Conservation (phyloP, 2,888 invertebrate genomes). For the Andrena fulva region DNA sequence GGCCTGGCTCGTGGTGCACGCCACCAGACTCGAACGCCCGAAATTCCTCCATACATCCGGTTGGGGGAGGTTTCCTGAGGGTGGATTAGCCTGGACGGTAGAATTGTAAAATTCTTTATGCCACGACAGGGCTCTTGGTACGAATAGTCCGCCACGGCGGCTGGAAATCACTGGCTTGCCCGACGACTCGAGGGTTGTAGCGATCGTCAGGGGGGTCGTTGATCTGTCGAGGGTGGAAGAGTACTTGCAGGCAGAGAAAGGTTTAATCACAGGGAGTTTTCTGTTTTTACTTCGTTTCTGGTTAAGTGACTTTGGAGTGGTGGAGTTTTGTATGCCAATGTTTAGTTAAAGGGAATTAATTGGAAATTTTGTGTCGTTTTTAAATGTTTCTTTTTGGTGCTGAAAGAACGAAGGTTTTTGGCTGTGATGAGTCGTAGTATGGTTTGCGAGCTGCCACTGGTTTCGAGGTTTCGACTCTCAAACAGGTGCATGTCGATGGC, state of each 20-base stretch:
- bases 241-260: background rate
- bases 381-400: background rate
- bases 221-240: background rate
- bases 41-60: conserved; percentile 59
- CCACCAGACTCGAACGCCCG: conserved; percentile 53
- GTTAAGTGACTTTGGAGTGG: background rate
- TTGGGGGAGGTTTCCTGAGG: conserved; percentile 10
- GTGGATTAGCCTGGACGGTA: conserved; percentile 36
- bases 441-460: background rate
- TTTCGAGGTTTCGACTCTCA: too few relatives aligned
- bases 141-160: background rate
- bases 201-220: conserved; percentile 11
- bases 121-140: background rate
- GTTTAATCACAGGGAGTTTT: background rate
- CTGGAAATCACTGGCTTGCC: conserved; percentile 11
- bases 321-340: too few relatives aligned
- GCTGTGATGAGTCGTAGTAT: background rate
- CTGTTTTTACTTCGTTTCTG: background rate
- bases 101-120: conserved; percentile 51
- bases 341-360: too few relatives aligned
- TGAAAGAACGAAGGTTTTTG: background rate
- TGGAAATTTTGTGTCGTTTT: too few relatives aligned
- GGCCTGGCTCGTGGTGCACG: conserved; percentile 46
- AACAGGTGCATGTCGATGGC: too few relatives aligned
- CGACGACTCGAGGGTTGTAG: background rate